Evolutionary conservation across 1,140 invertebrate genomes (phyloP).

Genomic region (Meloidogyne hapla): DNA sequence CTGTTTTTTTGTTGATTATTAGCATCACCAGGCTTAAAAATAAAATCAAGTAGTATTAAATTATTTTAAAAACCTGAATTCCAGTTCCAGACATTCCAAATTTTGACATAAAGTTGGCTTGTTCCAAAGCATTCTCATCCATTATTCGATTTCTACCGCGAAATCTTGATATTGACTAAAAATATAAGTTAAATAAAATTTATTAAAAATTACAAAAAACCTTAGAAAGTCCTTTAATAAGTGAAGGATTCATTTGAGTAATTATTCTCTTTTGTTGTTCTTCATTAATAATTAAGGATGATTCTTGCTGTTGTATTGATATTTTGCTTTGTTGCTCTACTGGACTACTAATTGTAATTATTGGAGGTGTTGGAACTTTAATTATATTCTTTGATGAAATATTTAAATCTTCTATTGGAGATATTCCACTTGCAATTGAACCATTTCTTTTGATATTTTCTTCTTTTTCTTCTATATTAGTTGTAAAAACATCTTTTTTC

Average conservation of each 20-base stretch:
- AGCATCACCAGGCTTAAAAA: background rate
- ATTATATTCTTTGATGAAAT: background rate
- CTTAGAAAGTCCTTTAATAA: constrained; percentile 29
- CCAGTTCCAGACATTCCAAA: constrained; percentile 24
- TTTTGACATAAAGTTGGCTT: constrained; percentile 29
- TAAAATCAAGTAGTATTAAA: background rate
- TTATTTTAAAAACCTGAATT: constrained; percentile 9
- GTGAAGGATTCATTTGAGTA: constrained; percentile 16
- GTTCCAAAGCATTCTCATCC: constrained; percentile 13
- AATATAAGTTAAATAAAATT: background rate
- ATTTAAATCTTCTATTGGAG: background rate
- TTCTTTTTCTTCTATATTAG: too few relatives aligned
- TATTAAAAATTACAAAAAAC: background rate
- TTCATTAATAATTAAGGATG: background rate
- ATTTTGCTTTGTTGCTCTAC: background rate
- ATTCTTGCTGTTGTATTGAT: background rate
- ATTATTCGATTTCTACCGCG: constrained; percentile 20
- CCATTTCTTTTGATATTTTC: constrained; percentile 8
- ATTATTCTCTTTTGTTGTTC: background rate
- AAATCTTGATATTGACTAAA: constrained; percentile 24
- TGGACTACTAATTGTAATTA: constrained; percentile 22
- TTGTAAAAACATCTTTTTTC: background rate
- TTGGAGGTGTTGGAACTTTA: constrained; percentile 14
- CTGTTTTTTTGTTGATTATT: background rate
- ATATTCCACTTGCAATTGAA: constrained; percentile 2